Evolutionary conservation across 2,888 invertebrate species (phyloP).

Genomic region (Aethes cnicana): DNA sequence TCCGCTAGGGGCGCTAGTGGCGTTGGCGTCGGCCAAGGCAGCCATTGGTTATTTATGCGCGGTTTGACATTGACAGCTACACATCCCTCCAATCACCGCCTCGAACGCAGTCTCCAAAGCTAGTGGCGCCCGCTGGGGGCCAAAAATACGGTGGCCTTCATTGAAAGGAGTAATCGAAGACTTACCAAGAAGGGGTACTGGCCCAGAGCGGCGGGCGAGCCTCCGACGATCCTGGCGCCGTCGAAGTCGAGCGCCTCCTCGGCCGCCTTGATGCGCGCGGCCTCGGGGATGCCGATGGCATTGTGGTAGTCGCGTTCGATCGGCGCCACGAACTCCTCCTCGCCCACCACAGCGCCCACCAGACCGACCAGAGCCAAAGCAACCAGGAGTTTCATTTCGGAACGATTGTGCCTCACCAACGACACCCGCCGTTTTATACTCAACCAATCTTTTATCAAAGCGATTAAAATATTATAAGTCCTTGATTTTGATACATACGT

Average conservation of each 20-base stretch:
- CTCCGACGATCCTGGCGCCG: slow-evolving; percentile 32
- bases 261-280: slow-evolving; percentile 28
- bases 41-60: too few relatives aligned
- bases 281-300: slow-evolving; percentile 29
- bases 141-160: too few relatives aligned
- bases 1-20: too few relatives aligned
- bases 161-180: too few relatives aligned
- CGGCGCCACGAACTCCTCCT: slow-evolving; percentile 34
- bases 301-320: slow-evolving; percentile 27
- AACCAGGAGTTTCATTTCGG: slow-evolving; percentile 23
- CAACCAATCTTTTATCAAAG: background rate
- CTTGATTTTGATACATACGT: too few relatives aligned
- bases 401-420: background rate
- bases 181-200: slow-evolving; percentile 6
- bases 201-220: slow-evolving; percentile 12
- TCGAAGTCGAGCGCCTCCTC: slow-evolving; percentile 30
- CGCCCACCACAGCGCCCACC: slow-evolving; percentile 22
- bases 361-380: slow-evolving; percentile 22
- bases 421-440: background rate
- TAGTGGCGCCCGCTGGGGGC: too few relatives aligned
- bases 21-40: too few relatives aligned
- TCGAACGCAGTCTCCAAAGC: too few relatives aligned
- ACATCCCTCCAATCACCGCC: too few relatives aligned
- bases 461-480: background rate
- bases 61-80: too few relatives aligned